Evolutionary conservation across 2,113 vertebrate species (phyloP), one percentile per base, ranked within the genome.

Genomic region (Caranx ignobilis): DNA sequence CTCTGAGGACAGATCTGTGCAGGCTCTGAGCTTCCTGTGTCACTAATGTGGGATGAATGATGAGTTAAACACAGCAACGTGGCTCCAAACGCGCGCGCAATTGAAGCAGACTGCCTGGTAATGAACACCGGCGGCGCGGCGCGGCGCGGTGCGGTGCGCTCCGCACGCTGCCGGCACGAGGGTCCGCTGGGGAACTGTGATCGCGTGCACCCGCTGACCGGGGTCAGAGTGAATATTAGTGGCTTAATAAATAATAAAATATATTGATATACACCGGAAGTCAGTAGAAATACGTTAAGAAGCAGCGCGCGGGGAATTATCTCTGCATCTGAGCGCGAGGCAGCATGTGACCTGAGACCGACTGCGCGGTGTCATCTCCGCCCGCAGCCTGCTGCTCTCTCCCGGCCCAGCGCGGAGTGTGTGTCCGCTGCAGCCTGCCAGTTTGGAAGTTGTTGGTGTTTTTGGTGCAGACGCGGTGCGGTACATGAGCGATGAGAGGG

Each of bases 361-460:
- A 68, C 54, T n/a, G 52, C 3, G 18, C 11, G 31, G 54, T 61
- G 37, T 60, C 67, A 0, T 7, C 54, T 48, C 69, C 21, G 37
- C 35, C 56, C 0, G 31, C 37, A 31, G 15, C 52, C 4, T 1
- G 15, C 48, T 9, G n/a, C 19, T 11, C 35, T 15, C 31, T 45
- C 26, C 11, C 13, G 19, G 63, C 15, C 4, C 4, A 32, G 5
- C 18, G 7, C 52, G 3, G 11, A 4, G 1, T 60, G 10, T 35
- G 1, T 2, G 2, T 39, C 13, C 2, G 55, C 59, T 32, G 12
- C 19, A 2, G 64, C 37, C 16, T 1, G 43, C 35, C 47, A 81
- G 26, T 85, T 85, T 73, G 11, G 71, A 79, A 87, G 88, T 77
- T 77, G 13, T 32, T 26, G 12, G 9, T 45, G 2, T 55, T 54